Conservation (phyloP, 2,888 invertebrate genomes). For the Tetranychus piercei region DNA sequence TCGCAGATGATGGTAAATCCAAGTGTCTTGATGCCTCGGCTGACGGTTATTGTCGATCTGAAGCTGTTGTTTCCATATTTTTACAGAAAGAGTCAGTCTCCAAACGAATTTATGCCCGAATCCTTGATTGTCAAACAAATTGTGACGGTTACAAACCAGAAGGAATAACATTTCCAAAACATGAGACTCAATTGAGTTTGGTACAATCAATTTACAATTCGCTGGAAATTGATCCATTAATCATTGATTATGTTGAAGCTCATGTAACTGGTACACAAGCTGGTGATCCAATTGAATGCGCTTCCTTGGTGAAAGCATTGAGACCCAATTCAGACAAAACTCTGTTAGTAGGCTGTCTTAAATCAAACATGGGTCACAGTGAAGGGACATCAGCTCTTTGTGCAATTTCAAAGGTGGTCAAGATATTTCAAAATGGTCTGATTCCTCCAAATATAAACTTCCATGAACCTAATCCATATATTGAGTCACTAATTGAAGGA, state of each 20-base stretch:
- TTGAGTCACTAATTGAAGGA: slow-evolving; percentile 36
- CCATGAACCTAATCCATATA: slow-evolving; percentile 36
- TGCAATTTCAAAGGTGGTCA: slow-evolving; percentile 36
- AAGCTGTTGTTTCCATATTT: too few species aligned
- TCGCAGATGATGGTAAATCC: too few species aligned
- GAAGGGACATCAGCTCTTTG: slow-evolving; percentile 38
- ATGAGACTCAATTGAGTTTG: slow-evolving; percentile 51
- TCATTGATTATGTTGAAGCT: slow-evolving; percentile 38
- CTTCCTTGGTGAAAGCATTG: not conserved
- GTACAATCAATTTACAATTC: slow-evolving; percentile 13
- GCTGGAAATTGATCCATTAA: slow-evolving; percentile 33
- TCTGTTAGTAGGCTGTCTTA: slow-evolving; percentile 38
- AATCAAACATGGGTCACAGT: slow-evolving; percentile 40
- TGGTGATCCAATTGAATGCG: slow-evolving; percentile 11
- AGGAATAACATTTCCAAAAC: slow-evolving; percentile 69
- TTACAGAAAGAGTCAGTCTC: too few species aligned
- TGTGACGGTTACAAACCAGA: slow-evolving; percentile 79
- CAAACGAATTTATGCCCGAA: too few species aligned
- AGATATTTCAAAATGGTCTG: slow-evolving; percentile 35
- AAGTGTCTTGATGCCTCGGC: too few species aligned
- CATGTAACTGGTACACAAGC: slow-evolving; percentile 51
- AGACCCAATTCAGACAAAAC: slow-evolving; percentile 42
- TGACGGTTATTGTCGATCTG: too few species aligned
- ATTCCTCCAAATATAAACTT: slow-evolving; percentile 39
- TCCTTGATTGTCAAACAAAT: too few species aligned